Evolutionary conservation across 1,140 invertebrate genomes (phyloP).

Genomic region (Patella vulgata): DNA sequence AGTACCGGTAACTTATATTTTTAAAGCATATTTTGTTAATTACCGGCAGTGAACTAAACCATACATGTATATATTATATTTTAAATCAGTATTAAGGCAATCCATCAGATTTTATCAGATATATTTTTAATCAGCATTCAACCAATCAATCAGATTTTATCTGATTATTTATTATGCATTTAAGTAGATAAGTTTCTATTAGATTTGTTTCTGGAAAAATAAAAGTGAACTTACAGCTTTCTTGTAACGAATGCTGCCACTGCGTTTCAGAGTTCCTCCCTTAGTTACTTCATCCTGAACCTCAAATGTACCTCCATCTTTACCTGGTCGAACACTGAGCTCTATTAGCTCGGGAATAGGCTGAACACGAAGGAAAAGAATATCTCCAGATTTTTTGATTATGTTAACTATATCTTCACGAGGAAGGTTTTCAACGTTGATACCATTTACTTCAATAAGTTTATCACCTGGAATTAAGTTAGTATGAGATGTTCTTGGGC

Average conservation of each 20-base stretch:
- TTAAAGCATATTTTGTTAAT: no score
- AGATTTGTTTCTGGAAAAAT: no score
- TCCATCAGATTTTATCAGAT: no score
- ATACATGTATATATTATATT: no score
- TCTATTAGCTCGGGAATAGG: slow-evolving; percentile 76
- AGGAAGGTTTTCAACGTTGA: slow-evolving; percentile 83
- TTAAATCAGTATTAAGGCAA: no score
- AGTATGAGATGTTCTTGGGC: slow-evolving; percentile 73
- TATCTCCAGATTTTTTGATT: slow-evolving; percentile 85
- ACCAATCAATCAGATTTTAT: no score
- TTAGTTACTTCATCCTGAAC: slow-evolving; percentile 78
- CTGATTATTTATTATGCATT: no score
- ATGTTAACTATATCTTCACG: slow-evolving; percentile 94
- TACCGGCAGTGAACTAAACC: no score
- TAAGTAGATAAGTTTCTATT: no score
- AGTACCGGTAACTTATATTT: no score
- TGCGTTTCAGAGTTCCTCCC: slow-evolving; percentile 81
- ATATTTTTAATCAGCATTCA: no score
- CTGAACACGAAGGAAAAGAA: slow-evolving; percentile 84
- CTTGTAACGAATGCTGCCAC: slow-evolving; percentile 70
- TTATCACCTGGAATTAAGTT: slow-evolving; percentile 90
- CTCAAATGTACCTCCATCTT: slow-evolving; percentile 64
- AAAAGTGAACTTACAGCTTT: slow-evolving; percentile 47
- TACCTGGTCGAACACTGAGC: slow-evolving; percentile 68
- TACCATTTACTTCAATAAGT: slow-evolving; percentile 89